Percentiles rank a stretch among this genome's conserved stretches.
Evolutionary conservation across 2,797 vertebrate species (phyloP).

Genomic region (Oreochromis grahami): DNA sequence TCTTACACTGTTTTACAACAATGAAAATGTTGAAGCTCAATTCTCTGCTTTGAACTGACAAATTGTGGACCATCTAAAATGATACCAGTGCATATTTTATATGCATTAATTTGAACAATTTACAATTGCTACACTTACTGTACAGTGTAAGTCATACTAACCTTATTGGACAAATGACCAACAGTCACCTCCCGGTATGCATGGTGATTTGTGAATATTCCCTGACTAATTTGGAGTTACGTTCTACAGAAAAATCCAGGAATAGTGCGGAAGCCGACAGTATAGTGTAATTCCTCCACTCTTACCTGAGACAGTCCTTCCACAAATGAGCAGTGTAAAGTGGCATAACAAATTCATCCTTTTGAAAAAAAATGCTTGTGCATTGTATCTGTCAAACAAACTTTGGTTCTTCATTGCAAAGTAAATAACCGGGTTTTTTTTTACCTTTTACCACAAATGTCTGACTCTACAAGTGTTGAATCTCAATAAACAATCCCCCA

Average conservation of each 20-base stretch:
- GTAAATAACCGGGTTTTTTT: not conserved
- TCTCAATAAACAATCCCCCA: not conserved
- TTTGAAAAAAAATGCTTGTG: not conserved
- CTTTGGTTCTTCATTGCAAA: not conserved
- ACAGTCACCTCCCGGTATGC: not conserved
- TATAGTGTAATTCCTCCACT: not conserved
- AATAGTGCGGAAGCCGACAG: not conserved
- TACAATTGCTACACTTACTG: fast-evolving
- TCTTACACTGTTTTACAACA: not conserved
- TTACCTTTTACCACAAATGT: not conserved
- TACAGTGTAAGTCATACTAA: not conserved
- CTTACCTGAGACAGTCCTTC: not conserved
- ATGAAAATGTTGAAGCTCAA: not conserved
- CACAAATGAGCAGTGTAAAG: not conserved
- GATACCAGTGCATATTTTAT: not conserved
- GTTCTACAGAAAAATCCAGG: not conserved
- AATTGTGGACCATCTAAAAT: not conserved
- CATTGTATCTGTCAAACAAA: not conserved
- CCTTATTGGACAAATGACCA: not conserved
- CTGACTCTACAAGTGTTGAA: not conserved
- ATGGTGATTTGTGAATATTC: not conserved
- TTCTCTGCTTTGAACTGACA: not conserved
- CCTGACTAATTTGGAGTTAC: not conserved
- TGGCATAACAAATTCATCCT: not conserved
- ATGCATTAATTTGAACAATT: not conserved